Conservation (phyloP, 2,113 vertebrate genomes). For the Oreochromis niloticus region DNA sequence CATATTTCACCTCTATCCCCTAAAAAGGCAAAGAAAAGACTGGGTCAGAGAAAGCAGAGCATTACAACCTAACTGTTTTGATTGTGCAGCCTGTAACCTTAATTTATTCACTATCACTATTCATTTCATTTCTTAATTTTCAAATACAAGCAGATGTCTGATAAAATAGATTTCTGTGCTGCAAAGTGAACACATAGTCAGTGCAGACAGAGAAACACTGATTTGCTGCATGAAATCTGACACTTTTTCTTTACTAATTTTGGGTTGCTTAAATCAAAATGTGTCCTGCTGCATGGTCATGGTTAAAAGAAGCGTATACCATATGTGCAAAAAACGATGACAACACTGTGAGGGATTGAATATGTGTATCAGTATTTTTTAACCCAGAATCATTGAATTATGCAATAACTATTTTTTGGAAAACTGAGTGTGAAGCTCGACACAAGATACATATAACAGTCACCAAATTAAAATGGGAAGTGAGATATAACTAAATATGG, state of each 20-base stretch:
- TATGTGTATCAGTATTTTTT: neutral
- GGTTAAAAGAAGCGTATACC: neutral
- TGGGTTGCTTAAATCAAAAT: neutral
- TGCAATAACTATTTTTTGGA: neutral
- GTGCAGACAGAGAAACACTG: neutral
- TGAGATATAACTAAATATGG: neutral
- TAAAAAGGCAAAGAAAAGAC: neutral
- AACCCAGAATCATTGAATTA: neutral
- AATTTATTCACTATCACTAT: neutral
- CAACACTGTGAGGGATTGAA: neutral
- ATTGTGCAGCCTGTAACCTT: neutral
- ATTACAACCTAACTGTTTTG: neutral
- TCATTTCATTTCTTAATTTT: neutral
- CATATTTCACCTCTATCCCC: neutral
- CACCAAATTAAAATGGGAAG: neutral
- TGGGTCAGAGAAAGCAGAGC: neutral
- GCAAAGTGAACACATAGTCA: neutral
- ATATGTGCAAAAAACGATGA: neutral
- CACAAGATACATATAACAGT: neutral
- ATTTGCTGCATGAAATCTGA: neutral
- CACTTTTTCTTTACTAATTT: neutral
- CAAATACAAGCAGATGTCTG: neutral
- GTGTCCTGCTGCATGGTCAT: neutral
- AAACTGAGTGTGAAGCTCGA: neutral
- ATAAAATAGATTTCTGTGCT: neutral